Evolutionary conservation across 2,888 invertebrate species (phyloP), one percentile per base, ranked within the genome.

Genomic region (Aspidapion aeneum): DNA sequence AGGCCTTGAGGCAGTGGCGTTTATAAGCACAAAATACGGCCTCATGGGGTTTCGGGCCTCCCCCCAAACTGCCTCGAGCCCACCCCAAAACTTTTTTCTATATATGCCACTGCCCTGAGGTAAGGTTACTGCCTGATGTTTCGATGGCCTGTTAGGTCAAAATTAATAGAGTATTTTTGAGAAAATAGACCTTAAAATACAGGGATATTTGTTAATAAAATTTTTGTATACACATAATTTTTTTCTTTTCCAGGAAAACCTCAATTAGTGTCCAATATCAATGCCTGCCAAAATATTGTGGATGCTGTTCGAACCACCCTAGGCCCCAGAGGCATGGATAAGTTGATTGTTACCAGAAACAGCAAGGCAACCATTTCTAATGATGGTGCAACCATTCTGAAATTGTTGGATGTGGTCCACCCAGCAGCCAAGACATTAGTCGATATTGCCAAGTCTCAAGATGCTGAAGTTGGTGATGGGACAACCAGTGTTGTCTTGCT

Each of bases 251-350:
- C 35, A 35, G 35, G 35, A 7, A 96, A 94, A 78, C 91, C 94
- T 0, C 98, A 99, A 81, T 85, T 98, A 64, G 87, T 98, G 72
- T 96, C 96, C 61, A 98, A 98, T 81, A 98, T 98, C 80, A 98
- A 94, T 86, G 98, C 98, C 19, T 98, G 98, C 79, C 94, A 96
- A 79, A 84, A 89, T 7, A 91, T 99, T 35, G 96, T 95, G 1
- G 98, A 99, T 84, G 93, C 97, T 50, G 96, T 98, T 66, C 88
- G 98, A 63, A 99, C 99, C 0, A 99, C 99, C 0, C 84, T 99
- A 52, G 99, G 99, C 55, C 99, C 99, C 3, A 88, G 99, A 21
- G 99, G 99, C 68, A 96, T 99, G 97, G 99, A 99, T 81, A 99
- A 99, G 80, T 84, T 99, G 59, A 96, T 99, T 65, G 97, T 99